phyloP scores from a whole-genome alignment of 1,140 invertebrate species.

The Proctacanthus coquilletti region DNA sequence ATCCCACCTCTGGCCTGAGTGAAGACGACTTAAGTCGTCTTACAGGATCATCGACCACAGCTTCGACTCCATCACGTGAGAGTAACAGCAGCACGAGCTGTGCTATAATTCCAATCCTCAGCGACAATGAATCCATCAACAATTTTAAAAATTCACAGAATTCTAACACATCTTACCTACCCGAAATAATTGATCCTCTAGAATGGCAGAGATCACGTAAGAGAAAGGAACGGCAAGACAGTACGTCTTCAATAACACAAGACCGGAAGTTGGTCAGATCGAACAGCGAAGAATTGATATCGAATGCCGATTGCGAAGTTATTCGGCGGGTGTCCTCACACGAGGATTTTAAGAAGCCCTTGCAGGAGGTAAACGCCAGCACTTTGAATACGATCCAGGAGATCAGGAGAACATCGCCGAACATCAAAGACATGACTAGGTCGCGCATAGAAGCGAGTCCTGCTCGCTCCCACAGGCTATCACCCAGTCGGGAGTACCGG shows the following conservation, averaged over 20 bases:
- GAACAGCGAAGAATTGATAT: constrained; percentile 47
- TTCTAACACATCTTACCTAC: constrained; percentile 24
- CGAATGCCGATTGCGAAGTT: constrained; percentile 30
- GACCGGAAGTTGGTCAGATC: constrained; percentile 63
- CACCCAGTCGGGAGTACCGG: constrained; percentile 14
- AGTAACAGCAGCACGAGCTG: neutral
- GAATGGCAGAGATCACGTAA: constrained; percentile 40
- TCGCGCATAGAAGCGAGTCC: constrained; percentile 23
- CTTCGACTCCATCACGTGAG: constrained; percentile 10
- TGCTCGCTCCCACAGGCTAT: constrained; percentile 17
- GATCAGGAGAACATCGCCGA: constrained; percentile 6
- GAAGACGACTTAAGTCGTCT: constrained; percentile 32
- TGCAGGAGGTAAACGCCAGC: constrained; percentile 27
- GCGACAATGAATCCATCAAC: neutral
- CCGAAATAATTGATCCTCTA: constrained; percentile 25
- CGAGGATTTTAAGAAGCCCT: constrained; percentile 42
- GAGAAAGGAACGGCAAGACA: constrained; percentile 60
- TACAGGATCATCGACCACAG: constrained; percentile 19
- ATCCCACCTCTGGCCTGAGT: constrained; percentile 30
- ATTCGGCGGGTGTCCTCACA: constrained; percentile 47
- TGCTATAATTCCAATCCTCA: neutral
- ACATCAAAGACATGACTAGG: constrained; percentile 7
- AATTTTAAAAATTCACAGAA: neutral
- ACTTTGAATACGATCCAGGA: constrained; percentile 7
- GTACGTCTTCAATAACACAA: constrained; percentile 40